Evolutionary conservation across 2,797 vertebrate genomes (phyloP).

Genomic region (Tragelaphus eurycerus): DNA sequence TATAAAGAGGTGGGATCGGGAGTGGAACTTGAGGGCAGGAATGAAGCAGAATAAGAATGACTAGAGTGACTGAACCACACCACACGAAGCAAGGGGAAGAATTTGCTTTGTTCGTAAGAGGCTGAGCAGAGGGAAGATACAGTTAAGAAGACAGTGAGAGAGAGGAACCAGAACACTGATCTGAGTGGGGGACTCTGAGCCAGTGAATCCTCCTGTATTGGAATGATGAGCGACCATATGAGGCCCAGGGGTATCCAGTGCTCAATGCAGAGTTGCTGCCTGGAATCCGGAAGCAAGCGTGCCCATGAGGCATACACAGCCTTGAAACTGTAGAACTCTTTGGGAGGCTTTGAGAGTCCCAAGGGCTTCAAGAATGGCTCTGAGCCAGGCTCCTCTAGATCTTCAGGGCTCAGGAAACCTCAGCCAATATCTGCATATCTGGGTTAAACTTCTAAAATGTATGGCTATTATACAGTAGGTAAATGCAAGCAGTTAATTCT

Average conservation of each 20-base stretch:
- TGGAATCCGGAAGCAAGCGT: neutral
- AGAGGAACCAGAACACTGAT: neutral
- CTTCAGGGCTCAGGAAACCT: neutral
- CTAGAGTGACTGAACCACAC: neutral
- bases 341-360: neutral
- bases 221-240: neutral
- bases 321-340: neutral
- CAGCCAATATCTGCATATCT: neutral
- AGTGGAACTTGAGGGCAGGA: neutral
- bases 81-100: neutral
- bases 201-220: neutral
- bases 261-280: neutral
- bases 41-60: neutral
- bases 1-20: fast-evolving
- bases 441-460: neutral
- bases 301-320: neutral
- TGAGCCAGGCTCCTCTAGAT: neutral
- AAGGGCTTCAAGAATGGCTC: neutral
- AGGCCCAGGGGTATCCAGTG: neutral
- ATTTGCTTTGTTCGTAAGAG: neutral
- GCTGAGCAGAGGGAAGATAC: neutral
- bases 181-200: neutral
- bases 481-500: neutral
- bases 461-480: neutral
- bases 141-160: neutral